Conservation (phyloP, 2,888 invertebrate genomes). For the Chirona hameri region DNA sequence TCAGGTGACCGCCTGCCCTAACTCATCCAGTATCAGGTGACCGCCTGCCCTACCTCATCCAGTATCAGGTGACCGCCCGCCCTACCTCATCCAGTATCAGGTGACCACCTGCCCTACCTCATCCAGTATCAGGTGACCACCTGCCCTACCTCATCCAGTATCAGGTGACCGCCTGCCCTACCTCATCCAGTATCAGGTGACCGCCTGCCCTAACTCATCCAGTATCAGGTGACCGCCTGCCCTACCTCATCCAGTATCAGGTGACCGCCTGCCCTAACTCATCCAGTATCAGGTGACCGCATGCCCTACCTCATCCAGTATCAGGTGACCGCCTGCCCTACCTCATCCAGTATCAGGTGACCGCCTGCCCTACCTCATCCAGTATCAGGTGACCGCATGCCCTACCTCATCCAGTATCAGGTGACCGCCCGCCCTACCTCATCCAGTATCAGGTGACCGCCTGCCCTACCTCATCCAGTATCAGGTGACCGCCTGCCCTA, state of each 20-base stretch:
- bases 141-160: constrained; percentile 35
- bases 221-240: constrained; percentile 39
- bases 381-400: no score
- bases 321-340: constrained; percentile 30
- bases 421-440: constrained; percentile 39
- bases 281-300: constrained; percentile 30
- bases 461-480: neutral
- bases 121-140: neutral
- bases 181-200: constrained; percentile 39
- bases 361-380: no score
- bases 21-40: constrained; percentile 39
- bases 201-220: no score
- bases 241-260: constrained; percentile 39
- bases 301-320: constrained; percentile 39
- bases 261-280: constrained; percentile 24
- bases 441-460: constrained; percentile 39
- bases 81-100: constrained; percentile 40
- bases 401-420: no score
- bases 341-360: no score
- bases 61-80: constrained; percentile 32
- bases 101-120: constrained; percentile 24
- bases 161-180: constrained; percentile 37
- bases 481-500: no score
- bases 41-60: no score
- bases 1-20: constrained; percentile 37